These are phyloP conservation scores for Miltochrista miniata DNA, from an alignment of 2,888 invertebrate genomes.

Conservation along the genomic window DNA sequence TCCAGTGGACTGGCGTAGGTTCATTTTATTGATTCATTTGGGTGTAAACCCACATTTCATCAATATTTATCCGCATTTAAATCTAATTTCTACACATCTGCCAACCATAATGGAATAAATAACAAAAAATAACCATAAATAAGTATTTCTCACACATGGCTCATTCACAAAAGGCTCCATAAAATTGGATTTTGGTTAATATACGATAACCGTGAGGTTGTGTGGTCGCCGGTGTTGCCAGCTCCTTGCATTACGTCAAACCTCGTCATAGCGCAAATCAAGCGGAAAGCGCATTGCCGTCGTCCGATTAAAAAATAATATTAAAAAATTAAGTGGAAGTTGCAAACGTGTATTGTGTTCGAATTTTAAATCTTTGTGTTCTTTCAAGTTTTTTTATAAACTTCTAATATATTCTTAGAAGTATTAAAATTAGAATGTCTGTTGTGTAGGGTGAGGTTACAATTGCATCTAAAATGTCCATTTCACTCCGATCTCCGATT, in stretches of 20 bases:
- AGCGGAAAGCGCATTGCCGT: conserved; percentile 52
- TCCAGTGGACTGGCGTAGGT: no score
- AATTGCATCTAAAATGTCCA: no score
- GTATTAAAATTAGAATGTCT: no score
- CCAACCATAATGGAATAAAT: conserved; percentile 18
- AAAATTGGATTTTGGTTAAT: conserved; percentile 71
- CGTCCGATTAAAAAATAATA: conserved; percentile 41
- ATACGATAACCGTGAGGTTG: conserved; percentile 46
- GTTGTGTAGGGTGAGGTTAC: no score
- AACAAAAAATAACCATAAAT: conserved; percentile 14
- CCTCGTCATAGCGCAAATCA: conserved; percentile 61
- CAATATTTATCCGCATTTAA: not conserved
- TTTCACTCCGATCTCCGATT: no score
- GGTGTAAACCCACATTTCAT: not conserved
- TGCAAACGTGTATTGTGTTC: conserved; percentile 9
- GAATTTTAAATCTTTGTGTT: conserved; percentile 1
- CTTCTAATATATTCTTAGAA: not conserved
- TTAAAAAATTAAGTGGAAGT: conserved; percentile 24
- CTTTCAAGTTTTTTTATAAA: not conserved
- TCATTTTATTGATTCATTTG: no score
- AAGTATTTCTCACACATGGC: conserved; percentile 38
- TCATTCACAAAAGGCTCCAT: conserved; percentile 58
- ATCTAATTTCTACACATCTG: conserved; percentile 16
- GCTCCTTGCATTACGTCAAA: conserved; percentile 73
- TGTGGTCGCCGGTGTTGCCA: conserved; percentile 58